Base-by-base conservation (phyloP, 2,888 invertebrate genomes). In the Dendrolimus pini region DNA sequence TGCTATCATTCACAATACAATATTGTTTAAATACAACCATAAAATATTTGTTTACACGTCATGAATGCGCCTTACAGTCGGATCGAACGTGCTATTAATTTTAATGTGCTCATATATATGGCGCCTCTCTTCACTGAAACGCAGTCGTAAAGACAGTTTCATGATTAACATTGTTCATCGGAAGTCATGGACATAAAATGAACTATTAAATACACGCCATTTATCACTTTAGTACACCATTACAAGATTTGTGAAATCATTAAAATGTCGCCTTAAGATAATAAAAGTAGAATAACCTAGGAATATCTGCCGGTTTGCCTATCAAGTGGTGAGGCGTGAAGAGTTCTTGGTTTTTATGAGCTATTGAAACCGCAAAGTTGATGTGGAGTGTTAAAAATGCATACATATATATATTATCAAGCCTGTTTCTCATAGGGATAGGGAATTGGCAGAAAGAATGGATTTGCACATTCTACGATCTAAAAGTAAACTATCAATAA, bases 21-120 rank as follows among this genome's bases (percentile, higher is more conserved):
- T 30, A 30, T 30, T 30, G 30, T 30, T 30, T 30, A 30, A 30
- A 30, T 30, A 30, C 30, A 30, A 30, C 3, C 47, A 47, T 9
- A 47, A 9, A 47, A 47, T 47, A 8, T 47, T 47, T 47, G 47
- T 47, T 47, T 12, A 47, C 47, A 9, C 12, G 47, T 9, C 47
- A 47, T 47, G 8, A 47, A 47, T 47, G 47, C 47, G 47, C 12
- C 2, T 61, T 68, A 64, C 69, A 65, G 65, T 67, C 60, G 65
- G 63, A 60, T 63, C 61, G 59, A 64, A 62, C 61, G 60, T 60
- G 60, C 64, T 59, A 63, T 63, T 65, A 63, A 60, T 62, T 56
- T 41, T 12, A 58, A 41, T 55, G 41, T n/a, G 7, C 52, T 52
- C 57, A 54, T 54, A 52, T 30, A 10, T 52, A n/a, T 47, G 47